Base-by-base conservation (phyloP, 2,888 invertebrate species). In the Phengaris alcon region DNA sequence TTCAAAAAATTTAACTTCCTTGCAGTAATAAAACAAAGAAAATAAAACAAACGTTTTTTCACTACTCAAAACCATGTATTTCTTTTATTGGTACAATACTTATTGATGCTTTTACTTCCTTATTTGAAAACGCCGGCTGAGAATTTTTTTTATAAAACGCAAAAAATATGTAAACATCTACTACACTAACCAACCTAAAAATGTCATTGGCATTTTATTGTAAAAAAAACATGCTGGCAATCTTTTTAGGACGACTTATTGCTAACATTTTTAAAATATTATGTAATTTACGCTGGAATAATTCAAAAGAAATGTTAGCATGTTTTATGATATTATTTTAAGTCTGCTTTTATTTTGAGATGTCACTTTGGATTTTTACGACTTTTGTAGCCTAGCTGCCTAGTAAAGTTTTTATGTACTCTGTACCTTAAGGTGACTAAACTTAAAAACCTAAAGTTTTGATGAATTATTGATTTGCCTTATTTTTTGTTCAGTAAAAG, bases 141-240 rank as follows among this genome's bases (percentile, higher is more conserved):
- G 64, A 44, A 3, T 35, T 44, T 64, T 64, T 59, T 64, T 64
- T 12, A 12, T 35, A 1, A 6, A 12, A 64, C 13, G 12, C 64
- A 64, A 64, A 64, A 64, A 64, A 64, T 64, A 64, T 64, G 64
- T 64, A 64, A 64, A 64, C 64, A 64, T 64, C 10, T 64, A 64
- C n/a, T n/a, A 48, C 48, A 69, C 8, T 69, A 48, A 13, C n/a
- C 69, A 35, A 22, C 22, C 22, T 69, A 44, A 69, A 44, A 69
- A 48, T 69, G 68, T 69, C 48, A 69, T 69, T 48, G 64, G 64
- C 64, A 22, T 22, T 15, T 64, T 9, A 35, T 35, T 10, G 9
- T 9, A 64, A 59, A 35, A 35, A 64, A 64, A 22, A 22, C 64
- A 35, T 35, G 64, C 10, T 35, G 10, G 22, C 64, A 59, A 22